A percentile compares a stretch with the other conserved stretches of the same genome.
phyloP scores from a whole-genome alignment of 1,140 invertebrate species.

The Ctenoplectra terminalis region DNA sequence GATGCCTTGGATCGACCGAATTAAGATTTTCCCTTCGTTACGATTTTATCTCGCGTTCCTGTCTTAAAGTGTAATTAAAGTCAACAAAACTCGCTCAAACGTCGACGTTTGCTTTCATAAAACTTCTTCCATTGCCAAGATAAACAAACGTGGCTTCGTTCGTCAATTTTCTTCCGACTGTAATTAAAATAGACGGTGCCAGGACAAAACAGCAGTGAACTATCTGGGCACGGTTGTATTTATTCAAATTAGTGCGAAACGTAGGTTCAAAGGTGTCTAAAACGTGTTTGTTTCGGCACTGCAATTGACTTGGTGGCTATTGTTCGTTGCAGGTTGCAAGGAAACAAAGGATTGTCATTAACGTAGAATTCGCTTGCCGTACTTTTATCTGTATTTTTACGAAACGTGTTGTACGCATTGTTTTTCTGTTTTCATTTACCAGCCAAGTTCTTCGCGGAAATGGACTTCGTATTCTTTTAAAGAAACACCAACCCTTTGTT shows the following conservation, averaged over 20 bases:
- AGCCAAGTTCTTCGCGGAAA: not conserved
- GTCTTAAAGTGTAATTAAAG: not conserved
- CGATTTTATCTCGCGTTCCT: not conserved
- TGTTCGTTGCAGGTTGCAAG: not conserved
- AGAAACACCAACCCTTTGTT: not conserved
- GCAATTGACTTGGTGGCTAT: not conserved
- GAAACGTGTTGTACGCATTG: not conserved
- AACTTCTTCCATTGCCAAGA: not conserved
- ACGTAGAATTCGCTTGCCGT: not conserved
- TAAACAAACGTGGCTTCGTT: not conserved
- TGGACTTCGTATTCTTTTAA: constrained; percentile 2
- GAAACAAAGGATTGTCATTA: constrained; percentile 2
- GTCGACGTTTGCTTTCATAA: not conserved
- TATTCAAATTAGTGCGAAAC: constrained; percentile 1
- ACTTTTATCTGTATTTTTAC: not conserved
- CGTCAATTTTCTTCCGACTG: not conserved
- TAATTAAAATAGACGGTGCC: not conserved
- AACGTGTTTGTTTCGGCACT: not conserved
- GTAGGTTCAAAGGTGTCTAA: not conserved
- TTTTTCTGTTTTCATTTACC: not conserved
- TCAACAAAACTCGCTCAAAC: not conserved
- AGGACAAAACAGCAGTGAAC: no score
- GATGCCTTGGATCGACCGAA: no score
- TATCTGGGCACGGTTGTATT: not conserved
- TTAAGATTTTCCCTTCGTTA: not conserved